A percentile compares a stretch with the other conserved stretches of the same genome.
Conservation (phyloP, 2,888 invertebrate species). For the Sarcophaga subvicina region DNA sequence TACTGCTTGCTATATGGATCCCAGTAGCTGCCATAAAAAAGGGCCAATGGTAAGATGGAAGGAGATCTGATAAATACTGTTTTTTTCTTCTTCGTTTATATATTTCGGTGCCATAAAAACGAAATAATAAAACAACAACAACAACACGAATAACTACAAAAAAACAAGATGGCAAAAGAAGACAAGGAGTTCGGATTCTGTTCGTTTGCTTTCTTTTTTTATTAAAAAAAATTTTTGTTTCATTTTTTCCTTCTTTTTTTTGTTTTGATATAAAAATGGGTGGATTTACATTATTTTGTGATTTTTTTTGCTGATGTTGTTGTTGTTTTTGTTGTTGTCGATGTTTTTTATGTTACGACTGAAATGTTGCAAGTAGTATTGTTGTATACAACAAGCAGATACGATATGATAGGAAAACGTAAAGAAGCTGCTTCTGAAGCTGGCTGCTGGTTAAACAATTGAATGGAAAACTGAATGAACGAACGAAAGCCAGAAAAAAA, state of each 20-base stretch:
- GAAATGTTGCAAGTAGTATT: neutral
- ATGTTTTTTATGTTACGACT: neutral
- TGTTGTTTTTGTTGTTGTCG: constrained; percentile 35
- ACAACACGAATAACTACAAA: constrained; percentile 25
- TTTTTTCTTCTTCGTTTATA: neutral
- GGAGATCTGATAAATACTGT: neutral
- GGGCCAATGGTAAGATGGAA: constrained; percentile 45
- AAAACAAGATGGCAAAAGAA: constrained; percentile 59
- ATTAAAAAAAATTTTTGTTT: neutral
- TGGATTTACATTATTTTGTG: constrained; percentile 60
- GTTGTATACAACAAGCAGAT: neutral
- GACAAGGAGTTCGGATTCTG: constrained; percentile 53
- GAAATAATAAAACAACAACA: constrained; percentile 19
- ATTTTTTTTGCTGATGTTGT: constrained; percentile 20
- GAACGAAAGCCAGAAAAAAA: constrained; percentile 8
- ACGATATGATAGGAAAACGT: constrained; percentile 68
- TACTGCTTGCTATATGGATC: constrained; percentile 34
- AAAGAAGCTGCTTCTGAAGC: constrained; percentile 73
- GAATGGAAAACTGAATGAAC: constrained; percentile 54
- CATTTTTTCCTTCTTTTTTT: neutral
- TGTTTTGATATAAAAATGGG: constrained; percentile 62
- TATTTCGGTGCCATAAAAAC: neutral
- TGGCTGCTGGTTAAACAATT: constrained; percentile 64
- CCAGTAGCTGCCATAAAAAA: constrained; percentile 8
- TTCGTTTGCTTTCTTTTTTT: neutral